These are phyloP conservation scores for Aphis craccivora DNA, from an alignment of 1,140 invertebrate species.

Conservation along the genomic window DNA sequence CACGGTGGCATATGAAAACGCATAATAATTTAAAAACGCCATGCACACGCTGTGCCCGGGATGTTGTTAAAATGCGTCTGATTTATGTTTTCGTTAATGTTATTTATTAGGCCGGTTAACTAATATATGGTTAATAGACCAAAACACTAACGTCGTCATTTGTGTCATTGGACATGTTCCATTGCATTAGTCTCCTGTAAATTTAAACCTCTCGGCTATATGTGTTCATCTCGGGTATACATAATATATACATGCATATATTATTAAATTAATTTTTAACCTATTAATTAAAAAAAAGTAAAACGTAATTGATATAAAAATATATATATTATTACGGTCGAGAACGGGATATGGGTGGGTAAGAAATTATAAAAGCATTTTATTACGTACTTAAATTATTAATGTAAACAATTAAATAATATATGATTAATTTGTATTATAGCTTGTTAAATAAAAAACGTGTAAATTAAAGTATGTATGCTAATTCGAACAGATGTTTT, in stretches of 20 bases:
- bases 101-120: slow-evolving; percentile 55
- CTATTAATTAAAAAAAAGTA: slow-evolving; percentile 40
- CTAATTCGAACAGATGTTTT: slow-evolving; percentile 34
- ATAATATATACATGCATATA: neutral
- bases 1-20: neutral
- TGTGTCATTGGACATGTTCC: slow-evolving; percentile 56
- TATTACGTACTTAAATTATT: neutral
- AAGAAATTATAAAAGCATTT: neutral
- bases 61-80: slow-evolving; percentile 44
- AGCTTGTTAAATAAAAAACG: neutral
- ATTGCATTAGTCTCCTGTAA: slow-evolving; percentile 44
- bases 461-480: slow-evolving; percentile 10
- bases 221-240: neutral
- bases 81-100: slow-evolving; percentile 55
- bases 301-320: slow-evolving; percentile 17
- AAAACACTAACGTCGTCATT: slow-evolving; percentile 56
- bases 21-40: slow-evolving; percentile 37
- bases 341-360: neutral
- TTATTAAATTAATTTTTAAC: slow-evolving; percentile 49
- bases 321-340: neutral
- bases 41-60: neutral
- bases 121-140: slow-evolving; percentile 58
- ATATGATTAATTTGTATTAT: neutral
- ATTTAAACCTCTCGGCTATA: slow-evolving; percentile 14
- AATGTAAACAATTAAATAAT: slow-evolving; percentile 3